These are phyloP conservation scores for Pseudochirops corinnae DNA, from an alignment of 2,797 vertebrate species.

Conservation along the genomic window DNA sequence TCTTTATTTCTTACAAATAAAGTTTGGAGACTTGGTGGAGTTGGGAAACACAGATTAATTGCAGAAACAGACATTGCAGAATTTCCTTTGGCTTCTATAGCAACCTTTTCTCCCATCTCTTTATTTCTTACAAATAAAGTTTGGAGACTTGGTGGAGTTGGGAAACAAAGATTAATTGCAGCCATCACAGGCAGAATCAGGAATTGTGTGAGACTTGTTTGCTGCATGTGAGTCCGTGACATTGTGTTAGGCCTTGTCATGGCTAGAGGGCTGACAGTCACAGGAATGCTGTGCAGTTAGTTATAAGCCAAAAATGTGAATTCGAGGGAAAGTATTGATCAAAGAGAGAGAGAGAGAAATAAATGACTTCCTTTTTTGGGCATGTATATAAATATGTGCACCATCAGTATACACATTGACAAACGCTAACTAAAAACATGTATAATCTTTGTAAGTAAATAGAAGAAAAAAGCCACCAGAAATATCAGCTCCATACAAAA, in stretches of 20 bases:
- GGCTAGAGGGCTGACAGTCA: constrained; percentile 6
- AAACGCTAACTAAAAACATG: not conserved
- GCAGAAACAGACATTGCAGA: not conserved
- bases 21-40: not conserved
- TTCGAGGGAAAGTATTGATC: not conserved
- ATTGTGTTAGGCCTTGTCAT: constrained; percentile 2
- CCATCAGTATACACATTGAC: not conserved
- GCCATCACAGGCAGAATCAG: constrained; percentile 10
- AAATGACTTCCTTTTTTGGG: not conserved
- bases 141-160: not conserved
- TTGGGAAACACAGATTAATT: constrained; percentile 52
- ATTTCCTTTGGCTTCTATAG: not conserved
- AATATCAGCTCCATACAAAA: not conserved
- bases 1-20: not conserved
- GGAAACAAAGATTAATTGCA: constrained; percentile 50
- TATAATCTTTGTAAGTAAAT: not conserved
- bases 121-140: not conserved
- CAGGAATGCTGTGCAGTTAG: not conserved
- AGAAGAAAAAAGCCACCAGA: not conserved
- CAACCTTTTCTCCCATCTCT: not conserved
- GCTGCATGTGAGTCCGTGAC: not conserved
- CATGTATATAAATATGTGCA: not conserved
- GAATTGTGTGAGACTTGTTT: constrained; percentile 22
- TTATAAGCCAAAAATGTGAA: not conserved
- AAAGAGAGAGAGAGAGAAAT: not conserved